Percentiles rank a stretch among this genome's conserved stretches.
phyloP scores from a whole-genome alignment of 2,797 vertebrate genomes.

The Chromobotia macracanthus region DNA sequence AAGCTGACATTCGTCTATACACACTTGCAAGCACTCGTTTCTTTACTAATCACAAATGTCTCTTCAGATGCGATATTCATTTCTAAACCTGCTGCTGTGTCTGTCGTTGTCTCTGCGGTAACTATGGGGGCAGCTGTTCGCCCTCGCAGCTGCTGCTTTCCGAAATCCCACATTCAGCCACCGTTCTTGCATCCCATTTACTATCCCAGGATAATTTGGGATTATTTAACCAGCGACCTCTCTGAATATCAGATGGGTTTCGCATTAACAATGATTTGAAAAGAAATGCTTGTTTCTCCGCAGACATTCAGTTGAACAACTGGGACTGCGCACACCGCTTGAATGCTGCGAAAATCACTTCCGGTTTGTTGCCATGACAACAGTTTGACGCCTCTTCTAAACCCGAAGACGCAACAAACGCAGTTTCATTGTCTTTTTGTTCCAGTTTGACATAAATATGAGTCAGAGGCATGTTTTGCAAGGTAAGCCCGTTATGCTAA shows the following conservation, averaged over 20 bases:
- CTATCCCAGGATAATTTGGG: neutral
- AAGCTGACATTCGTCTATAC: neutral
- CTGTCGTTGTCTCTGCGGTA: neutral
- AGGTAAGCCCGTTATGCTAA: conserved; percentile 69
- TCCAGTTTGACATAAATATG: conserved; percentile 67
- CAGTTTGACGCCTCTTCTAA: conserved; percentile 59
- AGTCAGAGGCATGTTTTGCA: conserved; percentile 85
- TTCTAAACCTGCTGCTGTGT: neutral
- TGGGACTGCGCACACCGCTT: neutral
- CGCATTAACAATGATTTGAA: neutral
- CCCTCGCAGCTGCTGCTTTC: conserved; percentile 15
- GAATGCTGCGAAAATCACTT: conserved; percentile 56
- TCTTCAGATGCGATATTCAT: neutral
- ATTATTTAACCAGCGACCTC: neutral
- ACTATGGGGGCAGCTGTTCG: conserved; percentile 24
- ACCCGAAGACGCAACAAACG: conserved; percentile 29
- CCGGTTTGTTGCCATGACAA: conserved; percentile 78
- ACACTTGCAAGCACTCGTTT: neutral
- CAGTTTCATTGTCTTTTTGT: neutral
- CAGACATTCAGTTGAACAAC: neutral
- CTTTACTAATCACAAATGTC: neutral
- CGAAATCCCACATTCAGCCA: conserved; percentile 2
- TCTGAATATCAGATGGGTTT: neutral
- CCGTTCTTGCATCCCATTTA: neutral
- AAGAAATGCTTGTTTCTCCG: neutral